A percentile compares a stretch with the other conserved stretches of the same genome.
Evolutionary conservation across 2,888 invertebrate genomes (phyloP).

Genomic region (Lochmaea crataegi): DNA sequence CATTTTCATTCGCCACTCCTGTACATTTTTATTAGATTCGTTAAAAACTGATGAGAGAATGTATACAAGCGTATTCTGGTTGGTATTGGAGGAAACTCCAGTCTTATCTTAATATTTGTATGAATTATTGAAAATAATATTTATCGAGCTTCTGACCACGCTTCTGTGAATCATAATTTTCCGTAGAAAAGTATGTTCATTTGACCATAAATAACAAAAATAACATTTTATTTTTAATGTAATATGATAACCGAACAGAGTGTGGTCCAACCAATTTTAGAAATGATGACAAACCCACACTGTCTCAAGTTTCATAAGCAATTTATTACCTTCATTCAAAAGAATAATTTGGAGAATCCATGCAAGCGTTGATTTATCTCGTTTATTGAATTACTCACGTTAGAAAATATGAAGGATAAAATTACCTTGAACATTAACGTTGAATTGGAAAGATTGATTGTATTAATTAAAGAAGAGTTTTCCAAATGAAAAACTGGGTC

Average conservation of each 20-base stretch:
- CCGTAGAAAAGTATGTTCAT: neutral
- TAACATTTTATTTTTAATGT: slow-evolving; percentile 16
- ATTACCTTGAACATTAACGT: slow-evolving; percentile 1
- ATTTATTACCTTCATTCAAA: slow-evolving; percentile 38
- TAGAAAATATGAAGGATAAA: neutral
- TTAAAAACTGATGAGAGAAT: too few species aligned
- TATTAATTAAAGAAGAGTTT: neutral
- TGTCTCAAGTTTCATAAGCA: slow-evolving; percentile 43
- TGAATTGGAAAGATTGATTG: slow-evolving; percentile 17
- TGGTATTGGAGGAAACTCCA: neutral
- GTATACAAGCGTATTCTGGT: neutral
- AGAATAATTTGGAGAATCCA: slow-evolving; percentile 37
- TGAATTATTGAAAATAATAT: neutral
- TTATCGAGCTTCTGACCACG: neutral
- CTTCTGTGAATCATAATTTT: neutral
- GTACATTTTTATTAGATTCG: too few species aligned
- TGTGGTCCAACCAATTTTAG: slow-evolving; percentile 42
- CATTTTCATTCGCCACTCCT: too few species aligned
- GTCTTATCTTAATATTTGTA: neutral
- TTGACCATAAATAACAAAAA: neutral
- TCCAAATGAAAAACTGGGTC: neutral
- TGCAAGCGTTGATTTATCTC: slow-evolving; percentile 25
- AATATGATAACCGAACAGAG: slow-evolving; percentile 36
- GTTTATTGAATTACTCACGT: slow-evolving; percentile 26
- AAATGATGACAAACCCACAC: slow-evolving; percentile 43